Evolutionary conservation across 53 echinoderm and acorn worm genomes (phyloP), one percentile per base, ranked within the genome.

Genomic region (Antedon mediterranea): DNA sequence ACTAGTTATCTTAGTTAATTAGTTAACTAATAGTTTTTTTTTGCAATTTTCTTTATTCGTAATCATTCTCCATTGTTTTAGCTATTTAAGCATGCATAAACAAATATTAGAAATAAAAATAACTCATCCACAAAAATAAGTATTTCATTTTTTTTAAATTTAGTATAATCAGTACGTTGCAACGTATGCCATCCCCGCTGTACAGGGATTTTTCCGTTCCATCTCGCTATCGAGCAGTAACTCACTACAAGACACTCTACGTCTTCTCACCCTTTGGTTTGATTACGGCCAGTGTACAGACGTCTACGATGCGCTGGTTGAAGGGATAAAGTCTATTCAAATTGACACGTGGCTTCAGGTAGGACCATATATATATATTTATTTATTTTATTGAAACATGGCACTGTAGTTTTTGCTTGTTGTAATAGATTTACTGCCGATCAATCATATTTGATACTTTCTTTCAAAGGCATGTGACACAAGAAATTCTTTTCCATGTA

Each of bases 331-430:
- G 85, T 83, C 95, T 23, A 88, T 95, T 4, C 95, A 95, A 82
- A 95, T 95, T 71, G 91, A 95, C 83, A 95, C 95, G 37, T 95
- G 95, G 95, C 85, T 95, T 28, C 95, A 95, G 95, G 95, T 95
- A 84, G 79, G 30, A 0, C 14, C 18, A 20, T 9, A 1, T 73
- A 33, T 28, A n/a, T n/a, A n/a, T n/a, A n/a, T 15, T 33, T 76
- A 33, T 33, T 76, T 76, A 3, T 11, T 28, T 31, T 11, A 37
- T 37, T 11, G 11, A n/a, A n/a, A n/a, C n/a, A n/a, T n/a, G n/a
- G n/a, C n/a, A n/a, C n/a, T n/a, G n/a, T n/a, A n/a, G n/a, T n/a
- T n/a, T n/a, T n/a, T n/a, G n/a, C n/a, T n/a, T n/a, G n/a, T n/a
- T n/a, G n/a, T n/a, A n/a, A n/a, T n/a, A n/a, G n/a, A n/a, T n/a